A percentile compares a stretch with the other conserved stretches of the same genome.
These are phyloP conservation scores for Hippoglossus hippoglossus DNA, from an alignment of 2,797 vertebrate species.

Conservation along the genomic window DNA sequence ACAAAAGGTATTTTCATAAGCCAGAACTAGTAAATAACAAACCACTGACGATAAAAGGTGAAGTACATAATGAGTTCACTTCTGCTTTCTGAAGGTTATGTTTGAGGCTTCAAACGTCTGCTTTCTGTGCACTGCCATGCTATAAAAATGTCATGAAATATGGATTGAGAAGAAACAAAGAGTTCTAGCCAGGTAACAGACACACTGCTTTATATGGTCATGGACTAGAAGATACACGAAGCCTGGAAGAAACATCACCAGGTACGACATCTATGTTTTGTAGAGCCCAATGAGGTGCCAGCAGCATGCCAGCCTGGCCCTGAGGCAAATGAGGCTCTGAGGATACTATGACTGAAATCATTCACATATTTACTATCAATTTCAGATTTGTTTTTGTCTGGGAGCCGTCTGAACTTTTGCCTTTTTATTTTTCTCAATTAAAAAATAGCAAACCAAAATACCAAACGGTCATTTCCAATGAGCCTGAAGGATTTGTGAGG, in stretches of 20 bases:
- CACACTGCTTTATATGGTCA: neutral
- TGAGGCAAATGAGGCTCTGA: neutral
- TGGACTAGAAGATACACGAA: neutral
- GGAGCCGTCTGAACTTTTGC: too few relatives aligned
- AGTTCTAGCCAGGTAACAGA: neutral
- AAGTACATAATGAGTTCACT: constrained; percentile 29
- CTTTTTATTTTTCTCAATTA: too few relatives aligned
- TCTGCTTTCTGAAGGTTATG: constrained; percentile 15
- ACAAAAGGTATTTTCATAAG: constrained; percentile 10
- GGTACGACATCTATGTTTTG: neutral
- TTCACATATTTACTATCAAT: too few relatives aligned
- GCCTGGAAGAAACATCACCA: neutral
- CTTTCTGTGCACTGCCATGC: neutral
- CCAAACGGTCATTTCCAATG: neutral
- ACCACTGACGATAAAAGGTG: constrained; percentile 14
- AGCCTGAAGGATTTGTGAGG: too few relatives aligned
- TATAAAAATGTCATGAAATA: neutral
- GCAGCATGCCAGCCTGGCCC: constrained; percentile 1
- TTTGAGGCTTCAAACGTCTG: constrained; percentile 10
- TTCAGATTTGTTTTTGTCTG: too few relatives aligned
- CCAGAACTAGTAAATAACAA: constrained; percentile 41
- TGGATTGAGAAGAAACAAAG: neutral
- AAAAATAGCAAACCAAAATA: neutral
- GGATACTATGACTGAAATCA: neutral
- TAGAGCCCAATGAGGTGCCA: neutral